These are phyloP conservation scores for Marisa cornuarietis DNA, from an alignment of 1,140 invertebrate species.

Conservation along the genomic window DNA sequence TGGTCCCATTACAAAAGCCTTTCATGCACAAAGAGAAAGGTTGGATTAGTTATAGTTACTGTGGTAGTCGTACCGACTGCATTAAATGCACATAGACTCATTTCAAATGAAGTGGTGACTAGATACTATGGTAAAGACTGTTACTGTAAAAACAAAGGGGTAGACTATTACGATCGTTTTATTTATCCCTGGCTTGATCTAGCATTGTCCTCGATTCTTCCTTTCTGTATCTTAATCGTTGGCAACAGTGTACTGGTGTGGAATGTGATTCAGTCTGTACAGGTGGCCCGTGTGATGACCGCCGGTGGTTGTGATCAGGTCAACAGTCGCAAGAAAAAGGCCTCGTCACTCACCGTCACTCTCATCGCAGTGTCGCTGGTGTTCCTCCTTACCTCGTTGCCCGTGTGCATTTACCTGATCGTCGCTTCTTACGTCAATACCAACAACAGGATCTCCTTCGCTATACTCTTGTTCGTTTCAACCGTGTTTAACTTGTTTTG, in stretches of 20 bases:
- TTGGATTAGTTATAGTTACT: no score
- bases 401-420: conserved; percentile 21
- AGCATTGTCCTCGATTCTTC: neutral
- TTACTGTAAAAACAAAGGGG: no score
- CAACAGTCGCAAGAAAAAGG: neutral
- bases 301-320: neutral
- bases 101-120: no score
- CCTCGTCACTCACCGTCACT: conserved; percentile 22
- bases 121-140: no score
- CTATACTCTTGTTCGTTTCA: neutral
- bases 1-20: no score
- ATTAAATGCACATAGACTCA: no score
- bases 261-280: neutral
- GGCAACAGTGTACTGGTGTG: neutral
- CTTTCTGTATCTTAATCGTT: neutral
- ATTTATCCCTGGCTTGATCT: neutral
- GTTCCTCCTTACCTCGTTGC: conserved; percentile 23
- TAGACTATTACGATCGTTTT: no score
- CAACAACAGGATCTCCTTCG: neutral
- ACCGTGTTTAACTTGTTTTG: conserved; percentile 17
- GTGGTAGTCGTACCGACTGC: no score
- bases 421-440: neutral
- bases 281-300: neutral
- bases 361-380: conserved; percentile 1
- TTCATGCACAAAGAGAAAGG: no score